Evolutionary conservation across 53 echinoderm and acorn worm genomes (phyloP).

Genomic region (Paelopatides confundens): DNA sequence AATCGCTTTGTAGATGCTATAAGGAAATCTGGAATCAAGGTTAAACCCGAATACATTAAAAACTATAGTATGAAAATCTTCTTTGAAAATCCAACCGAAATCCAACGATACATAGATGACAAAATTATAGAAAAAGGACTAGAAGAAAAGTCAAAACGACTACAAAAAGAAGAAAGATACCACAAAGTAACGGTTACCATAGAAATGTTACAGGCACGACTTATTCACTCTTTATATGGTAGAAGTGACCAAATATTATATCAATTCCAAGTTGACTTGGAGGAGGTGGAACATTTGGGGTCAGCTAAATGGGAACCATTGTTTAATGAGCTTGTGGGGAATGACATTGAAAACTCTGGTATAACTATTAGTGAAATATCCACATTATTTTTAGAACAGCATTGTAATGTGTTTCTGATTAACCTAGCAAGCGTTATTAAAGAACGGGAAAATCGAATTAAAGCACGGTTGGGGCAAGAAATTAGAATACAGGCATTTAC

Average conservation of each 20-base stretch:
- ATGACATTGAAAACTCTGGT: background rate
- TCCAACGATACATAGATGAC: background rate
- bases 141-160: background rate
- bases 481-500: no score
- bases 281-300: background rate
- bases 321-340: background rate
- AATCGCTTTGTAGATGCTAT: background rate
- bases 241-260: background rate
- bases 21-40: no score
- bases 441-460: no score
- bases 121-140: background rate
- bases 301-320: background rate
- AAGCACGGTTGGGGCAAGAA: no score
- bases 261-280: background rate
- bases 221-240: background rate
- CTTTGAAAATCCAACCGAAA: background rate
- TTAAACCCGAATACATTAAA: background rate
- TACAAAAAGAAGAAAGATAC: background rate
- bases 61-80: background rate
- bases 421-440: no score
- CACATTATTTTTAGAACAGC: background rate
- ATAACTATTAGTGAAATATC: background rate
- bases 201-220: background rate
- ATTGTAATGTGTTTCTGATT: background rate
- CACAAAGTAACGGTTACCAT: background rate